These are phyloP conservation scores for Callithrix jacchus DNA, from an alignment of 2,113 vertebrate species.

Conservation along the genomic window DNA sequence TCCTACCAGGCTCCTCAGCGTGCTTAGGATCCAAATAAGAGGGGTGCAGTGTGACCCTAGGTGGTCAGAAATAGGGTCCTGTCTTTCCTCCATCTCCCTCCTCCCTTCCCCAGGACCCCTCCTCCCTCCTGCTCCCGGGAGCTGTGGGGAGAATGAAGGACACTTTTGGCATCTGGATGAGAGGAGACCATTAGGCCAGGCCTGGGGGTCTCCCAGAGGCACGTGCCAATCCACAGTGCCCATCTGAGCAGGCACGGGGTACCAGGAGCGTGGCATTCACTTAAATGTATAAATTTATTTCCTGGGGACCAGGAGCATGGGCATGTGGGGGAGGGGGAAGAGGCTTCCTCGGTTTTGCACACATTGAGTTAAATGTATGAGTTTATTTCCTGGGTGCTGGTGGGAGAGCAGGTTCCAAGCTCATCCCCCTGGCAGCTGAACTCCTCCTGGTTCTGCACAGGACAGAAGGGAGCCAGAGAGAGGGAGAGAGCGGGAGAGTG, in stretches of 20 bases:
- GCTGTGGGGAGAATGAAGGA: accelerated
- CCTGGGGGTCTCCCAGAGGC: slow-evolving; percentile 63
- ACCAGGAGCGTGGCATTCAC: background rate
- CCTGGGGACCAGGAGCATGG: too few species aligned
- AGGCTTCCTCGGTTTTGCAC: background rate
- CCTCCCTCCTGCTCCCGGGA: background rate
- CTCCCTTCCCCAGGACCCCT: background rate
- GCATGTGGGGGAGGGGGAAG: accelerated
- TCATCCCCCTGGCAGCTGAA: background rate
- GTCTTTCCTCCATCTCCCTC: accelerated
- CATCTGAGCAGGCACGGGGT: slow-evolving; percentile 75
- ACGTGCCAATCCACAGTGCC: slow-evolving; percentile 72
- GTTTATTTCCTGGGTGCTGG: background rate
- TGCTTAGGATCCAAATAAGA: too few species aligned
- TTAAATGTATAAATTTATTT: too few species aligned
- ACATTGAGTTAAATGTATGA: background rate
- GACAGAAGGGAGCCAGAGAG: background rate
- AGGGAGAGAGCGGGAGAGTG: too few species aligned
- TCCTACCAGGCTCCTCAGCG: too few species aligned
- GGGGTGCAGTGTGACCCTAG: background rate
- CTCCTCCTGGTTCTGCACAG: background rate
- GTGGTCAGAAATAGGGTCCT: background rate
- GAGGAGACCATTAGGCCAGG: slow-evolving; percentile 73
- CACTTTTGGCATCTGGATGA: slow-evolving; percentile 2
- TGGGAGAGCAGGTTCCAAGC: background rate